A percentile compares a stretch with the other conserved stretches of the same genome.
Conservation (phyloP, 2,113 vertebrate genomes). For the Microcebus tavaratra region DNA sequence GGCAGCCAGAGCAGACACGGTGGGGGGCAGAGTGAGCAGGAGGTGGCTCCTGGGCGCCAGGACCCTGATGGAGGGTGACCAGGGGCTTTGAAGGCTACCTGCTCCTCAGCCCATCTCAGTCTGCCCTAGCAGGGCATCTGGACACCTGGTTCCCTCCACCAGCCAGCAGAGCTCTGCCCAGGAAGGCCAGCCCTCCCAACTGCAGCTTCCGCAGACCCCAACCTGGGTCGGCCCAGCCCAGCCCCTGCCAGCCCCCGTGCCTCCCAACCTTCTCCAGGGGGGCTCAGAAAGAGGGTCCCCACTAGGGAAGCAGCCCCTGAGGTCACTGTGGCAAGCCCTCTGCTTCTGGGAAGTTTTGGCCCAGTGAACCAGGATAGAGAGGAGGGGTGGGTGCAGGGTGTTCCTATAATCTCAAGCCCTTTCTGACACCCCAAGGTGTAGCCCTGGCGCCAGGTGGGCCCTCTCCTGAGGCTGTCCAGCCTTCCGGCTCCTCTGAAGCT, state of each 20-base stretch:
- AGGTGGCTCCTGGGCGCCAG: not conserved
- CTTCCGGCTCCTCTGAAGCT: not conserved
- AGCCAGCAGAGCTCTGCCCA: not conserved
- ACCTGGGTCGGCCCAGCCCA: not conserved
- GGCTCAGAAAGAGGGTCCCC: not conserved
- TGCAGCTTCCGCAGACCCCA: not conserved
- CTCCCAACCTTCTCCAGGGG: not conserved
- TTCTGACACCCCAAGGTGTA: not conserved
- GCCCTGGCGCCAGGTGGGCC: not conserved
- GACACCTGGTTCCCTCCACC: not conserved
- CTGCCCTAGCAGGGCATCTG: not conserved
- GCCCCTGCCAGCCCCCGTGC: not conserved
- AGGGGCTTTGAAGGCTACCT: too few relatives aligned
- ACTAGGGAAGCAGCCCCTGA: accelerated
- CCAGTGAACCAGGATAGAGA: not conserved
- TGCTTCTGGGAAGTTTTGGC: not conserved
- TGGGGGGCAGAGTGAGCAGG: accelerated
- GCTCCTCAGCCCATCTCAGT: not conserved
- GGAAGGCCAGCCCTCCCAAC: not conserved
- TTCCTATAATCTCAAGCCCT: not conserved
- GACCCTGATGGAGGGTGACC: not conserved
- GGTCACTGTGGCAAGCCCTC: not conserved
- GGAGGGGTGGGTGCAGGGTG: not conserved
- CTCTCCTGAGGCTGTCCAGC: not conserved
- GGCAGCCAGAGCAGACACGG: not conserved